Base-by-base conservation (phyloP, 1,140 invertebrate genomes). In the Penaeus japonicus region DNA sequence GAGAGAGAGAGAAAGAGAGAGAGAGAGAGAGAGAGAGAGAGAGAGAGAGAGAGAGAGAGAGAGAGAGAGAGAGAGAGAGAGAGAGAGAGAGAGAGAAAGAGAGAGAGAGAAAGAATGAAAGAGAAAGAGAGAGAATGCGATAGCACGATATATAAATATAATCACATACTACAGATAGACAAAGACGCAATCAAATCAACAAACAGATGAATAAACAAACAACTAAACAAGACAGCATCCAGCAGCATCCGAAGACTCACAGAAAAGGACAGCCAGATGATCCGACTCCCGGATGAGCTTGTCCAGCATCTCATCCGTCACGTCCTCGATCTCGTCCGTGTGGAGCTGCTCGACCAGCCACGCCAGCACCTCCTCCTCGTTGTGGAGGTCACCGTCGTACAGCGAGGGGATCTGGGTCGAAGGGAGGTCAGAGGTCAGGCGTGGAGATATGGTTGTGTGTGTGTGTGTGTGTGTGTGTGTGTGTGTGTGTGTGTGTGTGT, bases 241-340 rank as follows among this genome's bases (percentile, higher is more conserved):
- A 24, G 65, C 32, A 24, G 4, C 17, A 22, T 1, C 22, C 12
- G 81, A 24, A 39, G 90, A 94, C 96, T 95, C 95, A 98, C 97
- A 98, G 92, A 98, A 98, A 62, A 98, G 93, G 87, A 98, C 97
- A 82, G 97, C 97, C 89, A 98, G 94, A 89, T 96, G 97, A 93
- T 97, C 96, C 84, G 96, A 95, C 92, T 97, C 96, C 91, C 96
- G 96, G 84, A 98, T 96, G 78, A 98, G 94, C 92, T 95, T 95
- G 91, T 98, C 97, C 80, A 98, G 94, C 96, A 98, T 98, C 93
- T 97, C 96, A 93, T 97, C 97, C 65, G 97, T 98, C 55, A 98
- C 96, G 93, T 98, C 97, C 94, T 98, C 97, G 91, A 98, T 98
- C 94, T 98, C 97, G 93, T 98, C 97, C 91, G 96, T 96, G 92